Conservation (phyloP, 2,797 vertebrate species). For the Paedocypris micromegethes region DNA sequence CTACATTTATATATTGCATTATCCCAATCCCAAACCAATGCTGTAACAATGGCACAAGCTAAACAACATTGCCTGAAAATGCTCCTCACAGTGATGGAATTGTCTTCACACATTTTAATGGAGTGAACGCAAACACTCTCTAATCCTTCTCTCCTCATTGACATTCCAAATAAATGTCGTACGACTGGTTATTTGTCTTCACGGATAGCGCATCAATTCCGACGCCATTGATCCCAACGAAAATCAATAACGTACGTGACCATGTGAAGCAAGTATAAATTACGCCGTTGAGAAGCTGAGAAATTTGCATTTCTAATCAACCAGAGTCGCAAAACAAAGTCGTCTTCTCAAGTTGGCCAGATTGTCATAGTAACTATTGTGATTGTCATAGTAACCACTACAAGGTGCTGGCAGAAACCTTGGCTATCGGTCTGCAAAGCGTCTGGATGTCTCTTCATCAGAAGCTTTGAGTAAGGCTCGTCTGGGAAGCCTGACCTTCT, state of each 20-base stretch:
- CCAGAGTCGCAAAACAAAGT: slow-evolving; percentile 7
- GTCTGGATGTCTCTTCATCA: slow-evolving; percentile 7
- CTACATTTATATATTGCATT: too few species aligned
- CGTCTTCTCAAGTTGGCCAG: slow-evolving; percentile 6
- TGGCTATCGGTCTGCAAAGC: slow-evolving; percentile 6
- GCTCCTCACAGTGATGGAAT: too few species aligned
- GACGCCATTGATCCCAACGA: not conserved
- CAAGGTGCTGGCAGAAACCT: slow-evolving; percentile 9
- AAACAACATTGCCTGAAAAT: too few species aligned
- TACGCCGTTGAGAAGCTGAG: not conserved
- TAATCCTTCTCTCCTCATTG: too few species aligned
- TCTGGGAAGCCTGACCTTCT: slow-evolving; percentile 42
- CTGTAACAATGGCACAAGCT: too few species aligned
- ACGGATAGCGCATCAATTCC: too few species aligned
- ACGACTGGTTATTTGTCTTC: too few species aligned
- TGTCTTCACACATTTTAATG: too few species aligned
- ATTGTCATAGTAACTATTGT: slow-evolving; percentile 29
- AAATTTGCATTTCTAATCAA: slow-evolving; percentile 5
- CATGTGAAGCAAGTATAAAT: not conserved
- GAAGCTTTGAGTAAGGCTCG: slow-evolving; percentile 24
- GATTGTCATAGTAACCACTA: slow-evolving; percentile 28
- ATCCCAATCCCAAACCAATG: too few species aligned
- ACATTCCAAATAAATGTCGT: too few species aligned
- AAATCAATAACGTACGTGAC: not conserved
- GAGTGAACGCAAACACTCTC: too few species aligned